phyloP scores from a whole-genome alignment of 1,140 invertebrate species.

The Pentalonia nigronervosa region DNA sequence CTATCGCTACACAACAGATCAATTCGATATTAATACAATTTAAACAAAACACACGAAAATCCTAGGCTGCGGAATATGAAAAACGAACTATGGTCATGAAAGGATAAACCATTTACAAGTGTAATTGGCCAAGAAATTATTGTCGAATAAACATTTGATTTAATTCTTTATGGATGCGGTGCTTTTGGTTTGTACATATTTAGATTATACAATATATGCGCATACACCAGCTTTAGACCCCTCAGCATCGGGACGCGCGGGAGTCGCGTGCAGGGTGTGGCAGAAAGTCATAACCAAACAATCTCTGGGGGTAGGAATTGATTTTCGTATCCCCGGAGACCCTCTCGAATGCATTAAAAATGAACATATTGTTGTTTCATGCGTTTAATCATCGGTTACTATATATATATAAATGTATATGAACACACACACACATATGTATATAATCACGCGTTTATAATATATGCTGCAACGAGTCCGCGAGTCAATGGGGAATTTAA shows the following conservation, averaged over 20 bases:
- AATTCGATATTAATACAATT: not conserved
- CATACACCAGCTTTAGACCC: conserved; percentile 12
- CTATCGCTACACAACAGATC: not conserved
- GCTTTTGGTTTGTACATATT: not conserved
- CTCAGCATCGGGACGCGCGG: not conserved
- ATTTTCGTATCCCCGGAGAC: conserved; percentile 52
- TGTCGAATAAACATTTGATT: conserved; percentile 34
- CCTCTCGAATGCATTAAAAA: conserved; percentile 45
- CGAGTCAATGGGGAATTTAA: conserved; percentile 22
- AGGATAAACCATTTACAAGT: conserved; percentile 13
- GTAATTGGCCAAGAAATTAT: conserved; percentile 42
- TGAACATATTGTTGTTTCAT: conserved; percentile 56
- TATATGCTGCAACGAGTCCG: conserved; percentile 24
- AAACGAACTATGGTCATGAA: not conserved
- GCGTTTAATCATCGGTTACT: conserved; percentile 54
- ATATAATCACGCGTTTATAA: not conserved
- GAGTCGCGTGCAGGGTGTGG: conserved; percentile 1
- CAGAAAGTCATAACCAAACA: conserved; percentile 54
- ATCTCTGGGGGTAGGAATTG: conserved; percentile 50
- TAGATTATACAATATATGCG: no score
- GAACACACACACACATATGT: not conserved
- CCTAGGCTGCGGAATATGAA: not conserved
- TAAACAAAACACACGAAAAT: not conserved
- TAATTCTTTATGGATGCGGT: conserved; percentile 41
- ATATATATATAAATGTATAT: conserved; percentile 17